Evolutionary conservation across 1,140 invertebrate species (phyloP), one percentile per base, ranked within the genome.

Genomic region (Rhizoglyphus robini): DNA sequence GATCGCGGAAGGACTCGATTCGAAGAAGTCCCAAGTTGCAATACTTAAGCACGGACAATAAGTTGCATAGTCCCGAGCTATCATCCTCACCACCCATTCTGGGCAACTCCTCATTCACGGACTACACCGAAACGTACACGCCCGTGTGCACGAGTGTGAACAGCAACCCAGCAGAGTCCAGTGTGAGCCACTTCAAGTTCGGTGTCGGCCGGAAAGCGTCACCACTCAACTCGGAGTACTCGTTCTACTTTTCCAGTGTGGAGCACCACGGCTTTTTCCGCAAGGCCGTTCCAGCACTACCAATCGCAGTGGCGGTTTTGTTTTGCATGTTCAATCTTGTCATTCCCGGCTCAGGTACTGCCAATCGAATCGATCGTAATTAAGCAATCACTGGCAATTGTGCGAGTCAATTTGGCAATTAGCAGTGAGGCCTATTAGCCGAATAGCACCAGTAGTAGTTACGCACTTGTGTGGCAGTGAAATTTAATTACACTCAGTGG

Each of bases 231-330:
- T 60, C 51, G 15, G 51, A 60, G 13, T 29, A 13, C 29, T 60
- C 27, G 11, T 60, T 29, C 27, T 60, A 29, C 29, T 29, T 60
- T 32, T n/a, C 15, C n/a, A 31, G 51, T 18, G 27, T 23, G 11
- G 76, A 79, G 59, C 76, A 77, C 70, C 78, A 80, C 69, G 78
- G 78, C 41, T 70, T 73, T 25, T 73, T 80, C 49, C 73, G 78
- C 67, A 78, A 76, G 70, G 76, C 79, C 2, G 78, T 80, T 30
- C 79, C 79, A 4, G 72, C 73, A 46, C 76, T 81, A 74, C 79
- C 78, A 4, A 63, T 79, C 8, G 73, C 72, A 30, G 61, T 77
- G n/a, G 78, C 79, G 59, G 70, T 78, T 20, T 13, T 79, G 5
- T 73, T 76, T 11, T 79, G 77, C 69, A 70, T 80, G 18, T 57